Evolutionary conservation across 2,888 invertebrate genomes (phyloP), one percentile per base, ranked within the genome.

Genomic region (Leistus spinibarbis): DNA sequence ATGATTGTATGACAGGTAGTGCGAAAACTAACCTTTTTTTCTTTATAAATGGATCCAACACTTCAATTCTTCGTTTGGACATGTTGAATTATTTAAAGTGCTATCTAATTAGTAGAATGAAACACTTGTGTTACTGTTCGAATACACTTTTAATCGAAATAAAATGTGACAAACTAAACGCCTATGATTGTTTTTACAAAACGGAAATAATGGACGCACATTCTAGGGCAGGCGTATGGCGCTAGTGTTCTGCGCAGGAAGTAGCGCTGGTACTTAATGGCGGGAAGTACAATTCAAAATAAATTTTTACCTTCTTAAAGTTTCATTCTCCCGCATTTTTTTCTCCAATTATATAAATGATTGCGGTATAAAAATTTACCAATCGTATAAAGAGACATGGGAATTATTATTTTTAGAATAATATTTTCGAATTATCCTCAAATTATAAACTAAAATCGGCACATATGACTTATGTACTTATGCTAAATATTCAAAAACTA

Each of bases 1-100:
- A 40, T 20, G 22, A 60, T 60, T 60, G 60, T 60, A 9, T 69
- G 76, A 72, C 68, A 73, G 40, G 24, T 19, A 10, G 63, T 65
- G 73, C 76, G 70, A 78, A 27, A 40, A 87, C 88, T 88, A 86
- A 94, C 95, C 91, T 89, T 87, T 91, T 91, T 85, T 92, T 90
- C 85, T 92, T 92, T 76, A 93, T 88, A 83, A 94, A 95, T 2
- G 95, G 94, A 83, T 95, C 95, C 82, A 93, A 89, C 78, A 95
- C 93, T 88, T 95, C 95, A 83, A 95, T 94, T 84, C 95, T 90
- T 81, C 95, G 89, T 85, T 95, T 95, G 63, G 95, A 94, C 95
- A 95, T 93, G 24, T 54, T 67, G 54, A 24, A 4, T 68, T 73
- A 62, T 54, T 17, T 53, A 7, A 40, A 60, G 22, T 67, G 24